Evolutionary conservation across 2,797 vertebrate species (phyloP).

Genomic region (Trematomus bernacchii): DNA sequence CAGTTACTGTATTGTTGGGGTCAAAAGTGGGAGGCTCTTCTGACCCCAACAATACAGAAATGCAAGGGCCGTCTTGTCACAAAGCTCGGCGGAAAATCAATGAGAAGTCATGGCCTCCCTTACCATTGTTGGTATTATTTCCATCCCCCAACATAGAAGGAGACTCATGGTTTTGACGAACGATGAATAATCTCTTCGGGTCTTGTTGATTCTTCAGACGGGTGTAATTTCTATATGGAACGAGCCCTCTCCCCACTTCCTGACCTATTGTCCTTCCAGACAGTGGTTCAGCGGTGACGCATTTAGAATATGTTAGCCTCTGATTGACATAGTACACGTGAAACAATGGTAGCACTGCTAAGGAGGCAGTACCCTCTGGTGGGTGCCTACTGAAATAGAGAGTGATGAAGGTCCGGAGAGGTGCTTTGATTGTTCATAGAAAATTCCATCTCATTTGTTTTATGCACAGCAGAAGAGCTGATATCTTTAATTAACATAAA

Average conservation of each 20-base stretch:
- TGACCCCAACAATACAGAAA: conserved; percentile 59
- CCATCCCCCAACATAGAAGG: conserved; percentile 42
- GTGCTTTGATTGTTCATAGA: conserved; percentile 64
- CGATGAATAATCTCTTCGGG: conserved; percentile 48
- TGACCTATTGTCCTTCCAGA: conserved; percentile 66
- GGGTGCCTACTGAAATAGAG: conserved; percentile 67
- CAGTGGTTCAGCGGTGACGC: conserved; percentile 45
- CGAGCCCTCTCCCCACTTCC: conserved; percentile 19
- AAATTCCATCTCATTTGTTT: conserved; percentile 70
- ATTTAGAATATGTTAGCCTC: conserved; percentile 63
- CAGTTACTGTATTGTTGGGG: conserved; percentile 37
- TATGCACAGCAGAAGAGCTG: conserved; percentile 54
- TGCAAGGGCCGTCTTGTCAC: conserved; percentile 39
- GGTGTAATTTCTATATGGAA: conserved; percentile 62
- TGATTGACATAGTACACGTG: conserved; percentile 59
- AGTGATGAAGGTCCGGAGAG: conserved; percentile 46
- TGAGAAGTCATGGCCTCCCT: conserved; percentile 63
- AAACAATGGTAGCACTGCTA: conserved; percentile 49
- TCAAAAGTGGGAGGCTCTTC: conserved; percentile 19
- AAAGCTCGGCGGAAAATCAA: conserved; percentile 71
- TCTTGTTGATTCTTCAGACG: conserved; percentile 47
- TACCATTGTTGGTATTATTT: conserved; percentile 58
- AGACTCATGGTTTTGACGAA: conserved; percentile 33
- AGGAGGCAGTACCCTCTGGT: conserved; percentile 72
- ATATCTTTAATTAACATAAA: conserved; percentile 82